Conservation (phyloP, 2,797 vertebrate species). For the Typhlichthys subterraneus region DNA sequence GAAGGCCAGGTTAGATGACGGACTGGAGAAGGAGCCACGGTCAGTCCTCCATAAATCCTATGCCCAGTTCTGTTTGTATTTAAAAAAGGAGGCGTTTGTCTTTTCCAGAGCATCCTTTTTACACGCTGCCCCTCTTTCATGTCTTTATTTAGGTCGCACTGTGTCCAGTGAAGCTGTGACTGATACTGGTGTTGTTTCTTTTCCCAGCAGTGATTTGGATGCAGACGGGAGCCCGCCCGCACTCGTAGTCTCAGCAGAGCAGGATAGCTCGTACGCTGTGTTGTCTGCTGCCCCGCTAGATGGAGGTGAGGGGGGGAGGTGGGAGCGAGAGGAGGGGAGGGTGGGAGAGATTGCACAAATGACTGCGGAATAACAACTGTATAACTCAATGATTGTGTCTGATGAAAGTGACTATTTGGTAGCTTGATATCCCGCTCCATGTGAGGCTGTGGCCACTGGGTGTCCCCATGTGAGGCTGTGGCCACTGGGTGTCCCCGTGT, state of each 20-base stretch:
- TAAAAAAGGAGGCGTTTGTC: too few species aligned
- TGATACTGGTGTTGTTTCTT: constrained; percentile 21
- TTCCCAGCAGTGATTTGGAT: constrained; percentile 46
- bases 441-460: too few species aligned
- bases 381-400: not conserved
- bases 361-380: too few species aligned
- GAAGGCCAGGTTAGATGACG: constrained; percentile 85
- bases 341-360: not conserved
- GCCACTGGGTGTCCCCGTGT: too few species aligned
- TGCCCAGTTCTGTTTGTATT: too few species aligned
- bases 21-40: constrained; percentile 83
- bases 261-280: constrained; percentile 78
- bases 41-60: constrained; percentile 46
- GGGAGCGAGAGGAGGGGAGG: not conserved
- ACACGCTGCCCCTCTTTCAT: too few species aligned
- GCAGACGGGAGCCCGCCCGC: constrained; percentile 68
- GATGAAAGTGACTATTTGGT: not conserved
- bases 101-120: too few species aligned
- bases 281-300: constrained; percentile 81
- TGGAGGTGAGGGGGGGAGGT: constrained; percentile 73
- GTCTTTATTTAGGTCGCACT: not conserved
- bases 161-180: not conserved
- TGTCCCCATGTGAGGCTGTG: too few species aligned
- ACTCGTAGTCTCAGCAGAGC: constrained; percentile 76
- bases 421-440: too few species aligned